Conservation (phyloP, 1,140 invertebrate genomes). For the Pseudomyrmex flavicornis region DNA sequence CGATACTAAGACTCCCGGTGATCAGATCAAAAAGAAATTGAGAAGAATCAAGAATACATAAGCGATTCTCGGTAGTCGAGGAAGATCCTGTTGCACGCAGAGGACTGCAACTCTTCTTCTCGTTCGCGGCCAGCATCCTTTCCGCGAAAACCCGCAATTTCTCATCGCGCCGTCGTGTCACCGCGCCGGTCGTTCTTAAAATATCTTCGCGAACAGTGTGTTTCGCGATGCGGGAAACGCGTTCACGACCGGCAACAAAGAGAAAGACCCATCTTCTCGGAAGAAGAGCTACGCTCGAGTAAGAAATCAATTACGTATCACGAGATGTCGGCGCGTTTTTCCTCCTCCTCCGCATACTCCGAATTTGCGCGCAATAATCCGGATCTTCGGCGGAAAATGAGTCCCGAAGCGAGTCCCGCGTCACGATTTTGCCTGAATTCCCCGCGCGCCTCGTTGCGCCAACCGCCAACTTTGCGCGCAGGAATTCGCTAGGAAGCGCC, state of each 20-base stretch:
- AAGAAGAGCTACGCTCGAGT: constrained; percentile 35
- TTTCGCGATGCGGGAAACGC: not conserved
- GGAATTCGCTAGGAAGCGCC: constrained; percentile 62
- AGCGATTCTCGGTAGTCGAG: not conserved
- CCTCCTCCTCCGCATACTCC: constrained; percentile 59
- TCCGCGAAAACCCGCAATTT: not conserved
- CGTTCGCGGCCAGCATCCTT: not conserved
- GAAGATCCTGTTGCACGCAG: not conserved
- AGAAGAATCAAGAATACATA: not conserved
- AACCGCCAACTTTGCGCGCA: constrained; percentile 53
- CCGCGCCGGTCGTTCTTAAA: constrained; percentile 17
- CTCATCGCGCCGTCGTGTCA: constrained; percentile 2
- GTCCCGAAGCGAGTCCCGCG: constrained; percentile 11
- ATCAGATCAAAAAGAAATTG: not conserved
- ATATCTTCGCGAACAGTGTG: not conserved
- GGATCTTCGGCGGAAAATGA: not conserved
- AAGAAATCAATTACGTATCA: constrained; percentile 66
- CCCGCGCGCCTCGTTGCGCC: constrained; percentile 67
- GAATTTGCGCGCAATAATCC: constrained; percentile 63
- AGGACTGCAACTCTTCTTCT: not conserved
- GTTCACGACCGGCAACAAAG: not conserved
- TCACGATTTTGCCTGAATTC: constrained; percentile 69
- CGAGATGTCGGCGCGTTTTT: constrained; percentile 23
- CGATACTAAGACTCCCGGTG: too few relatives aligned
- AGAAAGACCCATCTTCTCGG: not conserved